Conservation (phyloP, 2,888 invertebrate species). For the Diaphora mendica region DNA sequence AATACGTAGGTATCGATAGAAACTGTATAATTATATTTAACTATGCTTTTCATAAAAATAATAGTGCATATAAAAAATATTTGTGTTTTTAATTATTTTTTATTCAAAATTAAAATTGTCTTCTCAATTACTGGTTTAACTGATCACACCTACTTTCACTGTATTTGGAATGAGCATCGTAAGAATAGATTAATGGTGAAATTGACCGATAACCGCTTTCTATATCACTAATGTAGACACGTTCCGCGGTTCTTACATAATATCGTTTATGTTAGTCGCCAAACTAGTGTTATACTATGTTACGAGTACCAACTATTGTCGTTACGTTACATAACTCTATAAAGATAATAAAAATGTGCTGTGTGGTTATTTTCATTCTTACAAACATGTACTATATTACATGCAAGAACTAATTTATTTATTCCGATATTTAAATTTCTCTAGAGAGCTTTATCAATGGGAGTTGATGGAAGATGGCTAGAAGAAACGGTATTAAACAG, state of each 20-base stretch:
- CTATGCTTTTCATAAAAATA: too few relatives aligned
- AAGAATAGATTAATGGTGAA: slow-evolving; percentile 13
- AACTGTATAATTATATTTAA: too few relatives aligned
- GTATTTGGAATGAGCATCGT: slow-evolving; percentile 9
- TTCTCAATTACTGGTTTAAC: not conserved
- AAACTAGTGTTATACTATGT: slow-evolving; percentile 11
- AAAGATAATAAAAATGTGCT: not conserved
- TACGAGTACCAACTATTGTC: not conserved
- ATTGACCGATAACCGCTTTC: slow-evolving; percentile 20
- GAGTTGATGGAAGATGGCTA: too few relatives aligned
- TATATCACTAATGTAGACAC: slow-evolving; percentile 11
- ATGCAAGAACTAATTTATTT: not conserved
- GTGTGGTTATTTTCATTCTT: not conserved
- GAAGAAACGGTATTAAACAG: too few relatives aligned
- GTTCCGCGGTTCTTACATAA: slow-evolving; percentile 14
- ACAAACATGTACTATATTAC: not conserved
- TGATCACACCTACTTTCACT: slow-evolving; percentile 4
- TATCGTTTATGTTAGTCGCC: not conserved
- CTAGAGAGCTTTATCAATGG: too few relatives aligned
- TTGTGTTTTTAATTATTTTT: not conserved
- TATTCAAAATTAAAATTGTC: not conserved
- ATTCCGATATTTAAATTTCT: not conserved
- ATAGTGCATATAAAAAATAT: too few relatives aligned
- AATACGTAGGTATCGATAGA: not conserved
- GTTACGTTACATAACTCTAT: not conserved